These are phyloP conservation scores for Hassar affinis DNA, from an alignment of 2,113 vertebrate species.

Conservation along the genomic window DNA sequence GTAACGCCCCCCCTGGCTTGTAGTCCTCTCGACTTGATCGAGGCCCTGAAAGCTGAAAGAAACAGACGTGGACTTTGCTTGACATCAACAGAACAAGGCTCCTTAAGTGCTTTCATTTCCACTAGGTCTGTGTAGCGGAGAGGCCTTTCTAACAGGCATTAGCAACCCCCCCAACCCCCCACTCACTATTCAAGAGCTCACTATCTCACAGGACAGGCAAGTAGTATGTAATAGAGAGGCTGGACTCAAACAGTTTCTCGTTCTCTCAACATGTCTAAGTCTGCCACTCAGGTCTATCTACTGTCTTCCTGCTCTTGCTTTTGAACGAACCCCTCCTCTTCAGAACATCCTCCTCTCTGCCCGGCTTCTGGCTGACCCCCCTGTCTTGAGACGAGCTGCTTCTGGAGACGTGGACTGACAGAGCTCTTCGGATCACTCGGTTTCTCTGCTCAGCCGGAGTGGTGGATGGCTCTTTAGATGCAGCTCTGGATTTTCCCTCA, in stretches of 20 bases:
- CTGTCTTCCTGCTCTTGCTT: conserved; percentile 57
- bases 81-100: conserved; percentile 60
- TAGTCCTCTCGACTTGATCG: not conserved
- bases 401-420: conserved; percentile 51
- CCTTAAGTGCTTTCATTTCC: conserved; percentile 66
- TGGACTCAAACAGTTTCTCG: not conserved
- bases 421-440: conserved; percentile 34
- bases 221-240: not conserved
- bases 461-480: not conserved
- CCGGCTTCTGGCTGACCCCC: conserved; percentile 61
- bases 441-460: conserved; percentile 28
- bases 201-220: not conserved
- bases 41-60: conserved; percentile 55
- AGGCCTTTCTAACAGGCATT: conserved; percentile 42
- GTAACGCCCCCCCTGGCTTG: not conserved
- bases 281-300: conserved; percentile 67
- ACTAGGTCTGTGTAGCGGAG: conserved; percentile 54
- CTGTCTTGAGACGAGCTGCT: conserved; percentile 51
- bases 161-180: not conserved
- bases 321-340: conserved; percentile 45
- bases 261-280: conserved; percentile 44
- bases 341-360: conserved; percentile 52
- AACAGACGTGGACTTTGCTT: conserved; percentile 61
- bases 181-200: conserved; percentile 11
- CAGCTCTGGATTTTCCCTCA: conserved; percentile 1